Evolutionary conservation across 2,113 vertebrate species (phyloP), one percentile per base, ranked within the genome.

Genomic region (Galemys pyrenaicus): DNA sequence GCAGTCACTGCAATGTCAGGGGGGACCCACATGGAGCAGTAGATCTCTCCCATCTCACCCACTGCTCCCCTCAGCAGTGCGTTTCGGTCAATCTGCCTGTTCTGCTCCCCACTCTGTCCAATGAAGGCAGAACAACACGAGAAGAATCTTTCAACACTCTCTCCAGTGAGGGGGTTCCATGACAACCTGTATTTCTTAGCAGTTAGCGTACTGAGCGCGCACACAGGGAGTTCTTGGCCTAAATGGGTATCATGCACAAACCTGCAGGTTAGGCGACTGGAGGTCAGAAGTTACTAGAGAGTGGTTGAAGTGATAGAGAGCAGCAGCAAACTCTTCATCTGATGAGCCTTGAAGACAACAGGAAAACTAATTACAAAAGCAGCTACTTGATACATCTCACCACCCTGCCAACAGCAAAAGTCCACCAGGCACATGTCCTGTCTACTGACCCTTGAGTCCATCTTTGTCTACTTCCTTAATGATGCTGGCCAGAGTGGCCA

Each of bases 391-490:
- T 8, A 0, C 13, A 8, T 9, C 6, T n/a, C 5, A 17, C 56
- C 39, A 51, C 24, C 77, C 65, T 10, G 46, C 28, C 30, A 6
- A 26, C 6, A 56, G 56, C n/a, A 70, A 64, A 71, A 58, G 3
- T 32, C 80, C 46, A 70, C 32, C 0, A 24, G 73, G 44, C n/a
- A 60, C 5, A 12, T 1, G 22, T n/a, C 73, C n/a, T 28, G 3
- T 78, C 80, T 70, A 96, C 97, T 96, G 87, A 99, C 99, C 99
- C 98, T 99, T 99, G 13, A 99, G 98, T 44, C 98, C 98, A 15
- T 99, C 99, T 96, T 99, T 99, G 98, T 99, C 99, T 95, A 99
- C 99, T 32, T 99, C 99, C 94, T 99, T 99, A 98, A 99, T 99
- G 98, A 99, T 99, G 97, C 99, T 99, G 26, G 99, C 99, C 77